Percentiles rank a stretch among this genome's conserved stretches.
These are phyloP conservation scores for pig (Sus scrofa) DNA, from an alignment of 2,113 vertebrate genomes.

Conservation along the genomic window T2T-Sscrofa CM000826.6:82438001-82438500, in stretches of 20 bases:
- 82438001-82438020: accelerated
- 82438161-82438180: neutral
- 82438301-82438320: constrained; percentile 8
- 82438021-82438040: neutral
- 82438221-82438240: neutral
- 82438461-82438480: constrained; percentile 36
- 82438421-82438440: neutral
- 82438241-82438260: neutral
- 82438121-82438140: neutral
- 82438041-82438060: neutral
- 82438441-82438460: neutral
- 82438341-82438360: neutral
- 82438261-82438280: neutral
- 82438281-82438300: neutral
- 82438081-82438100: neutral
- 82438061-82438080: neutral
- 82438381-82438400: neutral
- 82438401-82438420: neutral
- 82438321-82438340: neutral
- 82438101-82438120: neutral
- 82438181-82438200: neutral
- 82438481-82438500: neutral
- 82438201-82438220: neutral
- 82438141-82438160: neutral
- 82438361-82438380: neutral